Conservation (phyloP, 1,140 invertebrate species). For the Fopius arisanus region DNA sequence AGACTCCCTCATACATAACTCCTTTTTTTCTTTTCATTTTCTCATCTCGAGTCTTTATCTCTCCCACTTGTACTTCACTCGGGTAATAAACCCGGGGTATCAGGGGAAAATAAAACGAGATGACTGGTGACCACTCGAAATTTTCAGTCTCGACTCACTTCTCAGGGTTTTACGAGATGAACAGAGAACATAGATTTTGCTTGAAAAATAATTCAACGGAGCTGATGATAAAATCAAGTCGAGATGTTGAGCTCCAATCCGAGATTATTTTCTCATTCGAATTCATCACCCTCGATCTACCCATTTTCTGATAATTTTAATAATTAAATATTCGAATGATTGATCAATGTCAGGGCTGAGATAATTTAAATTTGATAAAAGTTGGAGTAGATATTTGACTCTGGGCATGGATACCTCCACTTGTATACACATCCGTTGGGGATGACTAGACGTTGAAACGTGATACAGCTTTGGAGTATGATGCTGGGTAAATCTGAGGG, state of each 20-base stretch:
- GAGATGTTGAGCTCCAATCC: no score
- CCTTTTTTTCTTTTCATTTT: not conserved
- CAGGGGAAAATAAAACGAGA: not conserved
- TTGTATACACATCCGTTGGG: conserved; percentile 15
- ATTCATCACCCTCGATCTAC: no score
- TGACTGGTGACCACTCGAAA: conserved; percentile 4
- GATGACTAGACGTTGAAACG: conserved; percentile 15
- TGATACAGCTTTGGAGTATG: conserved; percentile 14
- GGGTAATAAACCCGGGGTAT: conserved; percentile 18
- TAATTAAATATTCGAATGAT: no score
- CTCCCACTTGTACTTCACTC: conserved; percentile 4
- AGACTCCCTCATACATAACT: not conserved
- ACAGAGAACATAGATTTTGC: not conserved
- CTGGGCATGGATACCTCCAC: not conserved
- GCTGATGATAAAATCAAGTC: no score
- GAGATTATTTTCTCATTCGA: no score
- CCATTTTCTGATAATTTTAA: no score
- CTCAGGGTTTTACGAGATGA: not conserved
- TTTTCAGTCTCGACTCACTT: not conserved
- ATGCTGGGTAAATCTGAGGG: not conserved
- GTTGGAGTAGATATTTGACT: not conserved
- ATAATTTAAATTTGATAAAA: not conserved
- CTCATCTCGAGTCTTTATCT: not conserved
- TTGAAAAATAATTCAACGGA: no score
- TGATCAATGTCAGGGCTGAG: not conserved